Evolutionary conservation across 2,888 invertebrate genomes (phyloP), one percentile per base, ranked within the genome.

Genomic region (Lycocerus yunnanus): DNA sequence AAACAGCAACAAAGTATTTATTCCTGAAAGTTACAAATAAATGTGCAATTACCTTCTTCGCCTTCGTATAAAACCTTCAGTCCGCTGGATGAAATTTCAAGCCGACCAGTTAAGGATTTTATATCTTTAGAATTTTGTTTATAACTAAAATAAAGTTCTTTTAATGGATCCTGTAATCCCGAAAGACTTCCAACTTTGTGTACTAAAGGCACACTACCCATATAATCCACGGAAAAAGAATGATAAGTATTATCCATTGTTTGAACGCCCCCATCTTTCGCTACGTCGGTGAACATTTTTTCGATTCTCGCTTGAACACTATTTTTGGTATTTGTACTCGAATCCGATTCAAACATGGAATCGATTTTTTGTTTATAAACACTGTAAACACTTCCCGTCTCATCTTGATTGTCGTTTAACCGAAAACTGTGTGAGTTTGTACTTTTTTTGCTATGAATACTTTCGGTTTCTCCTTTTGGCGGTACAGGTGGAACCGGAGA

Each of bases 261-360:
- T 1, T 91, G 90, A 69, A 85, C 88, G 24, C 89, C 89, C 24
- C 86, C 84, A 76, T 91, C 89, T 66, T 89, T 86, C 3, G 93
- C 91, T 82, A 94, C 91, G 76, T 93, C 93, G 18, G 91, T 91
- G 84, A 96, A 96, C 92, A 96, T 94, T 81, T 93, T 92, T 85
- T 96, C 95, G 86, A 96, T 96, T 82, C 94, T 92, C 14, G 94
- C 95, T 86, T 96, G 96, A 2, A 96, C 95, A 71, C 92, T 92
- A 82, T 94, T 94, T 81, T 90, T 91, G 43, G 90, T 89, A 83
- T 85, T 82, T 79, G 84, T 73, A 78, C 84, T 88, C 80, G 81
- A 83, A 78, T 83, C 87, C 74, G 83, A 85, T 75, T 89, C 88
- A 87, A 96, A 96, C 87, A 96, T 93, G 18, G 94, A 92, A 88